phyloP scores from a whole-genome alignment of 2,888 invertebrate genomes.

The Pocota personata region DNA sequence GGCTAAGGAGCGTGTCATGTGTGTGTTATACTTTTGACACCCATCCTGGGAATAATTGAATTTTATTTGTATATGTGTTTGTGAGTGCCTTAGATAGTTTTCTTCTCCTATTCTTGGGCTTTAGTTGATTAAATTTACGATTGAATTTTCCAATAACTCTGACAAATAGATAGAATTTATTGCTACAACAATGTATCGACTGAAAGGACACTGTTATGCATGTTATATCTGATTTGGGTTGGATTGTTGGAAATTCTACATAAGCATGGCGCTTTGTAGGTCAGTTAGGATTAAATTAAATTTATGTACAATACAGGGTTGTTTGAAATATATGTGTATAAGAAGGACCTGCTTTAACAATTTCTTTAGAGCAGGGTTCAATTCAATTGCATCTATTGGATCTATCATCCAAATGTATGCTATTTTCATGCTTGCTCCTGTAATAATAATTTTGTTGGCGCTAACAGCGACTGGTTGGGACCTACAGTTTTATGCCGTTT shows the following conservation, averaged over 20 bases:
- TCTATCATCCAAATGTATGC: no score
- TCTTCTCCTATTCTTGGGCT: neutral
- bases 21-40: conserved; percentile 33
- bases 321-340: no score
- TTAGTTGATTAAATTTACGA: conserved; percentile 7
- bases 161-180: neutral
- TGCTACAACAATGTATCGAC: neutral
- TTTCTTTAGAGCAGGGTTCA: no score
- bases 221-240: neutral
- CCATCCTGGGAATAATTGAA: conserved; percentile 53
- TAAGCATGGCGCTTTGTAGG: neutral
- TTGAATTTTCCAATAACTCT: neutral
- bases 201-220: neutral
- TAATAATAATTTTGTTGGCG: no score
- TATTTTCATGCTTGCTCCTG: no score
- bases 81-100: neutral
- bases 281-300: neutral
- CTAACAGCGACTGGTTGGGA: no score
- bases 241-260: neutral
- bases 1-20: conserved; percentile 8
- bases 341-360: no score
- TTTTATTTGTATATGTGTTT: conserved; percentile 7
- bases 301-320: neutral
- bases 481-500: no score
- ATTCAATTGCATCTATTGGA: no score